Evolutionary conservation across 2,797 vertebrate species (phyloP).

Genomic region (Graptemys geographica): DNA sequence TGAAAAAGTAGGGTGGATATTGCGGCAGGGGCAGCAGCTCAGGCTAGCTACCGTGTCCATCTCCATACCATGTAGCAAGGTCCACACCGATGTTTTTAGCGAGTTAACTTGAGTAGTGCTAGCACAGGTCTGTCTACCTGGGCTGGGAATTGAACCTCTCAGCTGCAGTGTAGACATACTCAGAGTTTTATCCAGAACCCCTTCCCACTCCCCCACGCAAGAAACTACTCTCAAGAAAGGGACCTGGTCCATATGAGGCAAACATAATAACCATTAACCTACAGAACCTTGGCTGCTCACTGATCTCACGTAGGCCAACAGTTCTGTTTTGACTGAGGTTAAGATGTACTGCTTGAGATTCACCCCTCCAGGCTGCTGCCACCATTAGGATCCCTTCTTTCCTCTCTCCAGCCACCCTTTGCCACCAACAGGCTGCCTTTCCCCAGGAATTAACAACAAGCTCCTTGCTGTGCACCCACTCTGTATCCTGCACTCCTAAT

Average conservation of each 20-base stretch:
- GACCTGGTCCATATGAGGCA: background rate
- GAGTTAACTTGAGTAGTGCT: background rate
- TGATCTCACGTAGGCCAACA: background rate
- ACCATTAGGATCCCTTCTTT: slow-evolving; percentile 16
- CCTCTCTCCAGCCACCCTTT: background rate
- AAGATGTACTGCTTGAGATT: background rate
- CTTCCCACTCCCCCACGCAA: background rate
- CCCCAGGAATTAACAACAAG: background rate
- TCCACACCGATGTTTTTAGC: background rate
- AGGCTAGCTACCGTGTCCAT: background rate
- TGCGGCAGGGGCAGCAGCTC: background rate
- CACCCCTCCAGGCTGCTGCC: background rate
- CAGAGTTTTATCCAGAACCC: background rate
- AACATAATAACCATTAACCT: background rate
- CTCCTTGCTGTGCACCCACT: background rate
- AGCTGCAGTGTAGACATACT: background rate
- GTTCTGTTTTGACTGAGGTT: background rate
- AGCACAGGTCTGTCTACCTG: background rate
- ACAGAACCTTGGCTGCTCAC: background rate
- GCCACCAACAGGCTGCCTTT: background rate
- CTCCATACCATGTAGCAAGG: background rate
- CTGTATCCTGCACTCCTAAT: background rate
- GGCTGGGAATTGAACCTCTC: background rate
- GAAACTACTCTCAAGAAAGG: background rate
- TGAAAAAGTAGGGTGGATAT: background rate